Conservation (phyloP, 1,140 invertebrate species). For the Phymorhynchus buccinoides region DNA sequence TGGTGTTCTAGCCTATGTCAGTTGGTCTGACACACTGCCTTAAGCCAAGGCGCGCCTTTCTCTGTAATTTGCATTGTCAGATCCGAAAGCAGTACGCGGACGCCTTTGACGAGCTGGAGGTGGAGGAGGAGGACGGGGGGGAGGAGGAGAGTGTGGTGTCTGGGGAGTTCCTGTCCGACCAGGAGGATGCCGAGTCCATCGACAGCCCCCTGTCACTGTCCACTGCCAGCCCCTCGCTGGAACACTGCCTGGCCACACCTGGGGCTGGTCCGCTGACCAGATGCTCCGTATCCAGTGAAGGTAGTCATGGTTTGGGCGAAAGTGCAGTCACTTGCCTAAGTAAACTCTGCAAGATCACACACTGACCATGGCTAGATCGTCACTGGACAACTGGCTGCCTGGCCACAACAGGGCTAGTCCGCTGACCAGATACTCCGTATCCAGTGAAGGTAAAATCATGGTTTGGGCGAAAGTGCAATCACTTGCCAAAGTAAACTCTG, state of each 20-base stretch:
- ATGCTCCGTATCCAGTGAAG: not conserved
- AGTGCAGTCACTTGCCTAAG: no score
- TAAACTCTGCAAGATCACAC: no score
- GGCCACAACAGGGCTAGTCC: not conserved
- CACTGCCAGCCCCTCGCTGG: not conserved
- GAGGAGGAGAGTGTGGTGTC: not conserved
- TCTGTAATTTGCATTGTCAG: constrained; percentile 40
- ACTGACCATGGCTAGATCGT: not conserved
- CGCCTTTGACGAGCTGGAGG: constrained; percentile 64
- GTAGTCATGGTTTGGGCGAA: not conserved
- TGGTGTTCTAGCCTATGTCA: no score
- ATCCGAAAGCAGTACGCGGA: constrained; percentile 55
- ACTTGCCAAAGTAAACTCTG: no score
- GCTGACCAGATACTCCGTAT: not conserved
- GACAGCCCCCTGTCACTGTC: not conserved
- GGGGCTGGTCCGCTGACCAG: not conserved
- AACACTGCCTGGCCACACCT: not conserved
- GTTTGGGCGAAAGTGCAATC: no score
- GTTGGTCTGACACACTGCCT: no score
- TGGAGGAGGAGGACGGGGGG: constrained; percentile 30
- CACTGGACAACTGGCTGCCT: not conserved
- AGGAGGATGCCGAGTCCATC: not conserved
- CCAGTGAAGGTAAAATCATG: not conserved
- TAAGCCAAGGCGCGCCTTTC: no score
- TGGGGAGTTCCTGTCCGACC: constrained; percentile 10